phyloP scores from a whole-genome alignment of 2,113 vertebrate species.

The Dascyllus trimaculatus region DNA sequence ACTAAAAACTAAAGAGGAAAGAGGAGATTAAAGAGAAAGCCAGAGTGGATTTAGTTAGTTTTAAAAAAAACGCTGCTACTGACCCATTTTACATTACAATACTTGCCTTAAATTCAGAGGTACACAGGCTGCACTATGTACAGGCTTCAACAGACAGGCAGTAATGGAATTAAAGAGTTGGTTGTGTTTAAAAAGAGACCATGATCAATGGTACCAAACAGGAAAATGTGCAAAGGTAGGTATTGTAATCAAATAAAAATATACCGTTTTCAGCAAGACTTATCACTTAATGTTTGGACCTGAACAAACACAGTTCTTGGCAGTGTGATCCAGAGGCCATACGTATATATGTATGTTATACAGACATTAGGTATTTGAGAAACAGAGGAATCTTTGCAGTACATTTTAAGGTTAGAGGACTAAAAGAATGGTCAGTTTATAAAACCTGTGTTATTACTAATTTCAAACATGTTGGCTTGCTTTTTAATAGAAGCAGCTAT shows the following conservation, averaged over 20 bases:
- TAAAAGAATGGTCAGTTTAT: too few relatives aligned
- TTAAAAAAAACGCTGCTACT: not conserved
- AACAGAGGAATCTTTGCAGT: not conserved
- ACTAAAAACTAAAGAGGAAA: not conserved
- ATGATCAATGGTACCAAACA: not conserved
- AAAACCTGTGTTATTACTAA: too few relatives aligned
- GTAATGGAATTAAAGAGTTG: not conserved
- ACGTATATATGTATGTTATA: not conserved
- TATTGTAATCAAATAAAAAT: not conserved
- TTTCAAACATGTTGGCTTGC: too few relatives aligned
- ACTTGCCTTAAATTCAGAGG: not conserved
- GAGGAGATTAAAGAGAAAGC: conserved; percentile 1
- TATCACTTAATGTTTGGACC: not conserved
- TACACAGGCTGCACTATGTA: not conserved
- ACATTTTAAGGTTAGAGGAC: not conserved
- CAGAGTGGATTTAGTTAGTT: conserved; percentile 7
- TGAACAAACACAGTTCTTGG: not conserved
- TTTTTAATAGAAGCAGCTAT: too few relatives aligned
- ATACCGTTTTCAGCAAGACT: not conserved
- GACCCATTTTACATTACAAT: conserved; percentile 12
- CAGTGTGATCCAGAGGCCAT: not conserved
- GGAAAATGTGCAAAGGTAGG: not conserved
- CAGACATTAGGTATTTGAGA: not conserved
- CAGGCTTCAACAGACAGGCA: not conserved
- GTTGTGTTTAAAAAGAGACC: too few relatives aligned